These are phyloP conservation scores for Horisme vitalbata DNA, from an alignment of 2,888 invertebrate genomes.

Conservation along the genomic window DNA sequence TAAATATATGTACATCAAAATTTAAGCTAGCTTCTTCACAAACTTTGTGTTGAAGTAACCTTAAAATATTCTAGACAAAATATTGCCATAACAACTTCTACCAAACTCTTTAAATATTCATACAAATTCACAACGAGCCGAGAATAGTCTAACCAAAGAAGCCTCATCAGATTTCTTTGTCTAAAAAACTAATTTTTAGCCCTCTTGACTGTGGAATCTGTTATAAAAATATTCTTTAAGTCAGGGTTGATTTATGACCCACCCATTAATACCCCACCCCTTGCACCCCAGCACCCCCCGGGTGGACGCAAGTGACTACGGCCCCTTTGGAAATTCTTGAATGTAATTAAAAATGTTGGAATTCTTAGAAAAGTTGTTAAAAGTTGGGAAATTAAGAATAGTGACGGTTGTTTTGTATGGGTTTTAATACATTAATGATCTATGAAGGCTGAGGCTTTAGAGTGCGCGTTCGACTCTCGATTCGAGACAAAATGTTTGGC, in stretches of 20 bases:
- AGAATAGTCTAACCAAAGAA: background rate
- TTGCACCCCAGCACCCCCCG: conserved; percentile 3
- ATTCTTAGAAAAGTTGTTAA: conserved; percentile 17
- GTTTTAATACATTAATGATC: too few relatives aligned
- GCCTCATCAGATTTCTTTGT: conserved; percentile 13
- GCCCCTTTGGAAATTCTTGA: conserved; percentile 43
- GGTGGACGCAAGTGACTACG: conserved; percentile 28
- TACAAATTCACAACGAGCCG: background rate
- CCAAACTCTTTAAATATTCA: background rate
- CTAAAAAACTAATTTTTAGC: conserved; percentile 23
- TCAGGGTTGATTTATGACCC: conserved; percentile 43
- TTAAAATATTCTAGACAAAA: too few relatives aligned
- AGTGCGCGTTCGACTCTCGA: too few relatives aligned
- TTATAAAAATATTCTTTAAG: conserved; percentile 41
- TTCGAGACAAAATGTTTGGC: too few relatives aligned
- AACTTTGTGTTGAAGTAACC: too few relatives aligned
- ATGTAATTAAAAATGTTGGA: conserved; percentile 49
- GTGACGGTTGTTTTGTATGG: too few relatives aligned
- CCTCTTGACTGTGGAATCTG: conserved; percentile 33
- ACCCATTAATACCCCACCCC: conserved; percentile 9
- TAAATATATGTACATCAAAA: too few relatives aligned
- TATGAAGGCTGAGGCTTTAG: too few relatives aligned
- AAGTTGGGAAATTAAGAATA: background rate
- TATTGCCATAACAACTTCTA: background rate
- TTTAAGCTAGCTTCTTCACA: too few relatives aligned